phyloP scores from a whole-genome alignment of 2,888 invertebrate genomes.

The Polyploca ridens region DNA sequence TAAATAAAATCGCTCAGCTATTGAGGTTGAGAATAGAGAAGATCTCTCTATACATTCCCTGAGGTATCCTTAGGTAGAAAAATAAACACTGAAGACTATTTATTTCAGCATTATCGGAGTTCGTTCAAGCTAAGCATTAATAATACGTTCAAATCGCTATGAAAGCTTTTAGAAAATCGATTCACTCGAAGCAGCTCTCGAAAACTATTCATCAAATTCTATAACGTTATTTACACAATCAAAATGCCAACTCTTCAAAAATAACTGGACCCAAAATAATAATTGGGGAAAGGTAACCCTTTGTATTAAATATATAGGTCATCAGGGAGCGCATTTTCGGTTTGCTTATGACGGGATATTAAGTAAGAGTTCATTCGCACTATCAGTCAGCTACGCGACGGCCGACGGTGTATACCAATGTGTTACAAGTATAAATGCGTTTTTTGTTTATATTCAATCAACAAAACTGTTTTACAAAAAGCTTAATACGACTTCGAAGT shows the following conservation, averaged over 20 bases:
- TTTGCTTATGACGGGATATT: slow-evolving; percentile 1
- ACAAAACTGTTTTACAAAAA: no score
- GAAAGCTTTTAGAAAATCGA: background rate
- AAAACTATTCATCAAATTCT: background rate
- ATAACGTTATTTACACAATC: background rate
- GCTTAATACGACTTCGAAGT: no score
- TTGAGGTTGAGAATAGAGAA: no score
- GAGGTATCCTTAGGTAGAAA: no score
- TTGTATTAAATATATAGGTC: slow-evolving; percentile 12
- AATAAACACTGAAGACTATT: no score
- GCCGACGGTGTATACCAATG: background rate
- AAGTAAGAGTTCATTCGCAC: background rate
- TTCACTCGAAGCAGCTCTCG: background rate
- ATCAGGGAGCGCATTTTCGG: slow-evolving; percentile 13
- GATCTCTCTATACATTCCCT: no score
- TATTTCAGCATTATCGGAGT: no score
- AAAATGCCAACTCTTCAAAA: background rate
- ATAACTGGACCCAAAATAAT: slow-evolving; percentile 9
- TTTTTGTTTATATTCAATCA: no score
- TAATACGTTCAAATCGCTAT: no score
- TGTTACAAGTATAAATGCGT: no score
- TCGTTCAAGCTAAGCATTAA: no score
- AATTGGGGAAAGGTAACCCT: slow-evolving; percentile 9
- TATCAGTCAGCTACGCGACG: background rate
- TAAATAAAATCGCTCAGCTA: no score